A percentile compares a stretch with the other conserved stretches of the same genome.
Conservation (phyloP, 1,140 invertebrate species). For the Myzus persicae region DNA sequence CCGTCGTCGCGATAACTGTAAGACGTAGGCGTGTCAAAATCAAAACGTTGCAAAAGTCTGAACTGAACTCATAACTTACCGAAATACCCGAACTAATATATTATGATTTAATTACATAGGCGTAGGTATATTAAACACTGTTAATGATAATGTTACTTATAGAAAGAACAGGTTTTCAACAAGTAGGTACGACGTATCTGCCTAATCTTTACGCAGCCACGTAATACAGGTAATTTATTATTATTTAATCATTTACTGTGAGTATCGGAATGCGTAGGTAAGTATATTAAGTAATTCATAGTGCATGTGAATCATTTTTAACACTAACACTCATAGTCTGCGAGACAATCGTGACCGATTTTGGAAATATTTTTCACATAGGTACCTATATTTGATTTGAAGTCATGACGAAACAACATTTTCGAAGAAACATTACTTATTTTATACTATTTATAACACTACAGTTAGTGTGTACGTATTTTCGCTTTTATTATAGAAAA, state of each 20-base stretch:
- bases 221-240: too few relatives aligned
- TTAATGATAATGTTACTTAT: background rate
- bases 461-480: too few relatives aligned
- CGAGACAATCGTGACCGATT: too few relatives aligned
- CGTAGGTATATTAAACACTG: too few relatives aligned
- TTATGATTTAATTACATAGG: background rate
- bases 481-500: too few relatives aligned
- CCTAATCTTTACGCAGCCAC: background rate
- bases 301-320: background rate
- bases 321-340: background rate
- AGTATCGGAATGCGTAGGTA: too few relatives aligned
- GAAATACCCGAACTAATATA: background rate
- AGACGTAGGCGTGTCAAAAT: background rate
- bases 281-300: too few relatives aligned
- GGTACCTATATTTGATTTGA: background rate
- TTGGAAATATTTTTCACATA: too few relatives aligned
- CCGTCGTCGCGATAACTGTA: too few relatives aligned
- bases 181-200: background rate
- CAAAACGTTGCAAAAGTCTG: background rate
- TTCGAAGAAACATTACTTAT: background rate
- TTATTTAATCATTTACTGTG: too few relatives aligned
- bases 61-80: background rate
- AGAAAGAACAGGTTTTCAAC: background rate
- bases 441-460: background rate
- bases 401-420: background rate